Base-by-base conservation (phyloP, 2,888 invertebrate species). In the Heliothis peltigera region DNA sequence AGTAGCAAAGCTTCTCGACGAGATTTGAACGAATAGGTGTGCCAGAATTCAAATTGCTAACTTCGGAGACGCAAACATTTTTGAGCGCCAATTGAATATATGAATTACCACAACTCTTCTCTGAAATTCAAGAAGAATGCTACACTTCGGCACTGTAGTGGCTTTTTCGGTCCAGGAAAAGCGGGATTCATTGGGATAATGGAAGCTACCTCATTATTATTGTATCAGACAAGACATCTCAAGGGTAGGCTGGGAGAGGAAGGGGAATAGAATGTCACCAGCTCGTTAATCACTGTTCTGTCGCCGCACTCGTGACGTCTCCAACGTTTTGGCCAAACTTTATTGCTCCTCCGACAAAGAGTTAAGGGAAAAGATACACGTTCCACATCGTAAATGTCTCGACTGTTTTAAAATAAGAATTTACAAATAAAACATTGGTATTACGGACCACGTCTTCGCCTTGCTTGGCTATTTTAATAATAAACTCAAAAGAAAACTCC, bases 211-310 rank as follows among this genome's bases (percentile, higher is more conserved):
- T 42, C 64, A 55, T 79, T 75, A 58, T 79, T 79, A 79, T 70
- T 58, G 62, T 71, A 57, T 77, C 65, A 35, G 59, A 64, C 63
- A 46, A 66, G 68, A 62, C 64, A 64, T 67, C 62, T 56, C 51
- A 44, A 42, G 61, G 61, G 68, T 66, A 62, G 61, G 76, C 69
- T 62, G 59, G 75, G 64, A 69, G 67, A 64, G 78, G 74, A 75
- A 61, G 79, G 75, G 68, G 72, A 75, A 67, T 68, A 68, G 63
- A 84, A 86, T 81, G 82, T 85, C 89, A 87, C 81, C 83, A 82
- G 83, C 84, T 91, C 92, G 89, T 93, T 90, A 91, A 93, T 93
- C 92, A 93, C 85, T 63, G 70, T 80, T 77, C 81, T 89, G 92
- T 91, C 91, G 86, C 77, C 87, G 80, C 81, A 89, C 91, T 90